Percentiles rank a stretch among this genome's conserved stretches.
Conservation (phyloP, 1,140 invertebrate genomes). For the Eufriesea mexicana region DNA sequence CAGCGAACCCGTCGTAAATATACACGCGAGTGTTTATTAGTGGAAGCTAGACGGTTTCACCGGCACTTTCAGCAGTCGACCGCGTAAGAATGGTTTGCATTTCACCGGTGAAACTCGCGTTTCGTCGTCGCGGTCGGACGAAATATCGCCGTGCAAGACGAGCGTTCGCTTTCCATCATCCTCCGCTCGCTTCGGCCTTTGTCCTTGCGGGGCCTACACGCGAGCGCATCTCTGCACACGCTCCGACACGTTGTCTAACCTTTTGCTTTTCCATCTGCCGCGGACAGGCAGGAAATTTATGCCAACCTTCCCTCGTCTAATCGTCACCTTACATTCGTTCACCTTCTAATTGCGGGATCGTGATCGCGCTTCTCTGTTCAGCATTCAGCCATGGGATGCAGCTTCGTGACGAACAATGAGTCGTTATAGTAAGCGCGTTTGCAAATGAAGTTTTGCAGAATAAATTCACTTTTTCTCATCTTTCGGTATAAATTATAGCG, state of each 20-base stretch:
- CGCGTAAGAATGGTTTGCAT: conserved; percentile 71
- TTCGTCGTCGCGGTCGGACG: conserved; percentile 24
- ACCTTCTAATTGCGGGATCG: background rate
- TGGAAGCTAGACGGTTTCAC: conserved; percentile 66
- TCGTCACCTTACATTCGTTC: background rate
- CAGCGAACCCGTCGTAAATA: conserved; percentile 25
- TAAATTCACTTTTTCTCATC: too few species aligned
- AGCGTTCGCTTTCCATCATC: conserved; percentile 52
- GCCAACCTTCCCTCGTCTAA: background rate
- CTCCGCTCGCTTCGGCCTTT: conserved; percentile 23
- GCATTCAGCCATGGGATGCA: too few species aligned
- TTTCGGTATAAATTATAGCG: too few species aligned
- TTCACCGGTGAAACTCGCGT: conserved; percentile 71
- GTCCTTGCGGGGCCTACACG: conserved; percentile 44
- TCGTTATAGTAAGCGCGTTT: too few species aligned
- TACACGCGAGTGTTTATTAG: conserved; percentile 61
- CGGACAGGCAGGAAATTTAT: background rate
- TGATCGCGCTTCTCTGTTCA: too few species aligned
- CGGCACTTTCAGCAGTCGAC: conserved; percentile 59
- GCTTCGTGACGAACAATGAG: too few species aligned
- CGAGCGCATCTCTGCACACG: background rate
- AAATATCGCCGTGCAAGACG: conserved; percentile 33
- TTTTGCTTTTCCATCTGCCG: conserved; percentile 26
- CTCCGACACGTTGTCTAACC: background rate
- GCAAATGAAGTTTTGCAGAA: too few species aligned